phyloP scores from a whole-genome alignment of 1,140 invertebrate species.

The Trichogramma pretiosum region DNA sequence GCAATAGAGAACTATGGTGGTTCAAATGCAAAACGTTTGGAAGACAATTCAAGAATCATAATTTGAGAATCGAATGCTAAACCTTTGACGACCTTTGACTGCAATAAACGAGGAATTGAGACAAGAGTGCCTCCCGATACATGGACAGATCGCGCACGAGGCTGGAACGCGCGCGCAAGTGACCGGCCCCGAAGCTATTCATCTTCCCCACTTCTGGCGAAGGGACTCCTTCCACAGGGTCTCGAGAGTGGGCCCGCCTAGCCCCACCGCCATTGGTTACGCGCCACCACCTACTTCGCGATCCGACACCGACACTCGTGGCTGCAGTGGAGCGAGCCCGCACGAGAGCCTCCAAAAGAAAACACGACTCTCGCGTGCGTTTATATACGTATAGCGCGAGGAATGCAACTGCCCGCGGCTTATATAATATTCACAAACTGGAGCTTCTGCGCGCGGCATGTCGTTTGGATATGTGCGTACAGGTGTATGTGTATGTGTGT shows the following conservation, averaged over 20 bases:
- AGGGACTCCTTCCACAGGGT: neutral
- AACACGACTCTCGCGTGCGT: too few species aligned
- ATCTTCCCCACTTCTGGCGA: constrained; percentile 10
- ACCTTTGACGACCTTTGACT: constrained; percentile 44
- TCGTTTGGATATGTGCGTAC: neutral
- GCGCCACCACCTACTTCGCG: neutral
- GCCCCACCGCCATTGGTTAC: neutral
- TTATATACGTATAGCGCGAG: too few species aligned
- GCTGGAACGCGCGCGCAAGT: constrained; percentile 39
- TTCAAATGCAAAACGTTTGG: too few species aligned
- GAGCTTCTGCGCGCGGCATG: neutral
- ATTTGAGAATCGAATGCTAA: too few species aligned
- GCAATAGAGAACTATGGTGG: too few species aligned
- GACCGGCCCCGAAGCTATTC: constrained; percentile 31
- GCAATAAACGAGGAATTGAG: too few species aligned
- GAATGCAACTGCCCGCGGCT: neutral
- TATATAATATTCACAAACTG: neutral
- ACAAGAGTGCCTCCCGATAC: neutral
- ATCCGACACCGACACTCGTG: neutral
- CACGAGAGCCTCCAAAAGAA: neutral
- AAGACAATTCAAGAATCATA: too few species aligned
- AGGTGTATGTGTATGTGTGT: neutral
- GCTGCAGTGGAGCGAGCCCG: neutral
- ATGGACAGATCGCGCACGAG: constrained; percentile 26
- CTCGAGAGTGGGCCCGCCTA: neutral